Evolutionary conservation across 2,113 vertebrate species (phyloP).

Genomic region (Scophthalmus maximus): DNA sequence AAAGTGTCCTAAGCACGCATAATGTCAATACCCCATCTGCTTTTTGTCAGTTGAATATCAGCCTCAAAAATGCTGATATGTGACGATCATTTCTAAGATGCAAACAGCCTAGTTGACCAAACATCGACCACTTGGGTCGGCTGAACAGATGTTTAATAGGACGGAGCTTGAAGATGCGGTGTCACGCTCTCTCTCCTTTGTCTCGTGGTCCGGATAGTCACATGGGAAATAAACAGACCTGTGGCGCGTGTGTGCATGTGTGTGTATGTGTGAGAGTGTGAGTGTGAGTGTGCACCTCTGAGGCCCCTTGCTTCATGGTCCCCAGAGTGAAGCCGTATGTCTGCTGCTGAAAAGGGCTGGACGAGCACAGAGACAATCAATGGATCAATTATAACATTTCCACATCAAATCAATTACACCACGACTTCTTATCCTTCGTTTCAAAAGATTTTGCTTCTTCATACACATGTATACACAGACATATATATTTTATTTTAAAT

Average conservation of each 20-base stretch:
- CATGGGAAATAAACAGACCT: slow-evolving; percentile 48
- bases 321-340: slow-evolving; percentile 69
- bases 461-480: background rate
- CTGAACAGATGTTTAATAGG: slow-evolving; percentile 50
- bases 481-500: background rate
- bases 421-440: slow-evolving; percentile 53
- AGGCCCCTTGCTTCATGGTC: slow-evolving; percentile 38
- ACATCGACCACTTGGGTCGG: slow-evolving; percentile 8
- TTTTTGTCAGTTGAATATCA: background rate
- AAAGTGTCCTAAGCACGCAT: slow-evolving; percentile 1
- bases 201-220: slow-evolving; percentile 45
- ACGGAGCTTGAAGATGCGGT: slow-evolving; percentile 14
- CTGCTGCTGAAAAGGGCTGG: slow-evolving; percentile 70
- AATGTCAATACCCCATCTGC: background rate
- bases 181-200: slow-evolving; percentile 44
- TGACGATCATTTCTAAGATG: background rate
- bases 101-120: slow-evolving; percentile 5
- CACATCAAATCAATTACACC: slow-evolving; percentile 78
- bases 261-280: slow-evolving; percentile 27
- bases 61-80: slow-evolving; percentile 2
- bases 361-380: slow-evolving; percentile 74
- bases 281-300: slow-evolving; percentile 41
- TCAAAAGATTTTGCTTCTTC: slow-evolving; percentile 1
- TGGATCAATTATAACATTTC: slow-evolving; percentile 85
- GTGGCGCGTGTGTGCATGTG: background rate